A percentile compares a stretch with the other conserved stretches of the same genome.
Evolutionary conservation across 2,113 vertebrate species (phyloP).

Genomic region (Silurus asotus): DNA sequence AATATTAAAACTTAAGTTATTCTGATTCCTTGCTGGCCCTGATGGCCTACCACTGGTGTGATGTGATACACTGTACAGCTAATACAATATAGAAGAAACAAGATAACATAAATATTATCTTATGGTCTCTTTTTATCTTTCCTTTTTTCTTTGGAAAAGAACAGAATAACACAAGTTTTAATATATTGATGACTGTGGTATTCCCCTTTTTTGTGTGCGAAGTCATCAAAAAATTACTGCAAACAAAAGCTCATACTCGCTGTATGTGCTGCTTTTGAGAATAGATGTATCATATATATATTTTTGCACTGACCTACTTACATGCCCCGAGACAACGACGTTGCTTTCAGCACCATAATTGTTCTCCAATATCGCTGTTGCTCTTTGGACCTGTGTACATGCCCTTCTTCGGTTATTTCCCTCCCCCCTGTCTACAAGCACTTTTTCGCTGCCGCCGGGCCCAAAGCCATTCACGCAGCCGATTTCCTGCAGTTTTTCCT

Average conservation of each 20-base stretch:
- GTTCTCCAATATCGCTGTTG: background rate
- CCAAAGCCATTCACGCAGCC: background rate
- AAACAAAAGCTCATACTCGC: background rate
- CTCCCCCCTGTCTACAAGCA: background rate
- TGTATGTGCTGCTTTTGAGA: background rate
- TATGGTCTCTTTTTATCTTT: too few species aligned
- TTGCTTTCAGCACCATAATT: background rate
- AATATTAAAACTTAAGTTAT: too few species aligned
- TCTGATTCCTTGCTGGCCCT: too few species aligned
- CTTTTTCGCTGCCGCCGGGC: background rate
- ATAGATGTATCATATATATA: background rate
- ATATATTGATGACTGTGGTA: background rate
- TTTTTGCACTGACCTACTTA: background rate
- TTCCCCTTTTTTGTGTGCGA: background rate
- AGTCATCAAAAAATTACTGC: background rate
- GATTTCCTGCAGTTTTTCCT: slow-evolving; percentile 26
- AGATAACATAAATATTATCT: background rate
- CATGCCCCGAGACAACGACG: too few species aligned
- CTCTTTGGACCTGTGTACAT: background rate
- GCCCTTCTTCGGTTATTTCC: background rate
- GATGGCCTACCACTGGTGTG: too few species aligned
- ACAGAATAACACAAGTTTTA: background rate
- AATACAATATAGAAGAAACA: background rate
- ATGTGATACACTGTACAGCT: background rate
- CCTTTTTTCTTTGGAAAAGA: background rate